Evolutionary conservation across 2,888 invertebrate species (phyloP).

Genomic region (Liposcelis brunnea): DNA sequence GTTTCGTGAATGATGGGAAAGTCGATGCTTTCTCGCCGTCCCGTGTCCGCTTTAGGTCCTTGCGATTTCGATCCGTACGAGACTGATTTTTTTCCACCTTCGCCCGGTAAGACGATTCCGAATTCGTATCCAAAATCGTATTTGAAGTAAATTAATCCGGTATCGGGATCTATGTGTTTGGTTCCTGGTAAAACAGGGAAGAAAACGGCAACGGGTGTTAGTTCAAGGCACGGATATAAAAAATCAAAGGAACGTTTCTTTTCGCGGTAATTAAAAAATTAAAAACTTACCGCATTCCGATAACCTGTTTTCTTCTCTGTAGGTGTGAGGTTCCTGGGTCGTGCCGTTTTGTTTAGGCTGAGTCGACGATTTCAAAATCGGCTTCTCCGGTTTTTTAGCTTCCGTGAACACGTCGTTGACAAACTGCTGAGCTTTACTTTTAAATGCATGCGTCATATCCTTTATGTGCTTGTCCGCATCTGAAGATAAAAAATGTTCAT

Average conservation of each 20-base stretch:
- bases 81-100: conserved; percentile 21
- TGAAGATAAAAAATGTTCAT: conserved; percentile 17
- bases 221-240: conserved; percentile 6
- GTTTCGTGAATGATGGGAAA: conserved; percentile 50
- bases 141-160: conserved; percentile 62
- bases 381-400: conserved; percentile 28
- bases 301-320: conserved; percentile 49
- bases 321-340: conserved; percentile 40
- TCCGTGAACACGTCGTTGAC: conserved; percentile 45
- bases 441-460: conserved; percentile 47
- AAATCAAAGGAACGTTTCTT: no score
- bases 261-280: background rate
- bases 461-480: conserved; percentile 45
- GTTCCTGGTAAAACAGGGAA: conserved; percentile 34
- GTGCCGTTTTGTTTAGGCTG: conserved; percentile 23
- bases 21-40: conserved; percentile 38
- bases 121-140: conserved; percentile 69
- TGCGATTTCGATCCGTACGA: conserved; percentile 13
- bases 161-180: conserved; percentile 57
- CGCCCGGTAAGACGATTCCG: conserved; percentile 51
- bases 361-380: conserved; percentile 28
- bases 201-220: background rate
- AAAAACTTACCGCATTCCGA: conserved; percentile 47
- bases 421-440: conserved; percentile 49
- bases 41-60: conserved; percentile 26